Evolutionary conservation across 2,113 vertebrate species (phyloP).

Genomic region (Symphodus melops): DNA sequence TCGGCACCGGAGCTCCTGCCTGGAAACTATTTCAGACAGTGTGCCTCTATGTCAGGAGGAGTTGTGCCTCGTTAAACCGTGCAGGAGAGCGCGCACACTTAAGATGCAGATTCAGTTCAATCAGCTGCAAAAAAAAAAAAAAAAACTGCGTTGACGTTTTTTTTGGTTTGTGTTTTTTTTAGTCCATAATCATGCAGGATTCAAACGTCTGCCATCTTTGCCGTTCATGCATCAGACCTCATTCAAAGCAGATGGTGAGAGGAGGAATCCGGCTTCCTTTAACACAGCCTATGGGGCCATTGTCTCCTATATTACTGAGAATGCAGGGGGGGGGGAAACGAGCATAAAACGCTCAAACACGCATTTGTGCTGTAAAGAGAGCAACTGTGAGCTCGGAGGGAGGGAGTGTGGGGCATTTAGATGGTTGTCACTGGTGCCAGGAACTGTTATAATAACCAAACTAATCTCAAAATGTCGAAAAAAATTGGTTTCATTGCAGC

Average conservation of each 20-base stretch:
- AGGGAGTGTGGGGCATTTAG: not conserved
- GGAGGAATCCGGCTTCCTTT: not conserved
- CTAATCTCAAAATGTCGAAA: not conserved
- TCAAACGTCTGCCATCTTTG: not conserved
- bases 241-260: not conserved
- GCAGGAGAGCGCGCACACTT: not conserved
- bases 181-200: not conserved
- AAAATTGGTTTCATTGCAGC: not conserved
- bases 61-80: not conserved
- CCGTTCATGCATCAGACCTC: not conserved
- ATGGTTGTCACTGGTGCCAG: not conserved
- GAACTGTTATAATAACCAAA: not conserved
- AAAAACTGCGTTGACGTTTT: not conserved
- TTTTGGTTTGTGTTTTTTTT: not conserved
- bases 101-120: too few relatives aligned
- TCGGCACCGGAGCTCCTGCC: constrained; percentile 17
- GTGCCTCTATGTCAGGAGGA: not conserved
- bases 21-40: not conserved
- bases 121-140: too few relatives aligned
- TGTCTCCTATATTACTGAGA: constrained; percentile 4
- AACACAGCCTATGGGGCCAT: not conserved
- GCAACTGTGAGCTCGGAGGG: not conserved
- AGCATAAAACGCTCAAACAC: too few relatives aligned
- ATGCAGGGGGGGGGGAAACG: not conserved
- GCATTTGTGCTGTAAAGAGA: too few relatives aligned